Evolutionary conservation across 2,113 vertebrate species (phyloP).

Genomic region (Okapia johnstoni): DNA sequence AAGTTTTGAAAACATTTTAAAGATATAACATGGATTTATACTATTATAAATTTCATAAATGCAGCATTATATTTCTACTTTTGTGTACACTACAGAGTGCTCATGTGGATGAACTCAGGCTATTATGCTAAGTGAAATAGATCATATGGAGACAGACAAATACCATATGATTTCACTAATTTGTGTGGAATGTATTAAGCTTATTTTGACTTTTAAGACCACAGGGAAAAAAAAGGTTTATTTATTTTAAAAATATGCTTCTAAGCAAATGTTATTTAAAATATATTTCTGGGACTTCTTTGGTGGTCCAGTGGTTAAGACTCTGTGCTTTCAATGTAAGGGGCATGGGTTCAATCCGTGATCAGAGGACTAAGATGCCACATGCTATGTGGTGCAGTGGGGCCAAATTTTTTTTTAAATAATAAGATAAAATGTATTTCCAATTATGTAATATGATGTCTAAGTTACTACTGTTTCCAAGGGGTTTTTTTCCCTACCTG

Average conservation of each 20-base stretch:
- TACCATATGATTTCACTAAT: not conserved
- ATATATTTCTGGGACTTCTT: not conserved
- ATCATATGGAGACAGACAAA: not conserved
- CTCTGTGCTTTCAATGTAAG: not conserved
- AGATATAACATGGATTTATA: not conserved
- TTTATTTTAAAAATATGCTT: not conserved
- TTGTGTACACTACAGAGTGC: not conserved
- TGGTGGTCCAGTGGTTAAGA: not conserved
- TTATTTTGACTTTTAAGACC: not conserved
- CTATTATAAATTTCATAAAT: not conserved
- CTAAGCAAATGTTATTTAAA: not conserved
- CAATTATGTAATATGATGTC: not conserved
- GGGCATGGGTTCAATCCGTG: not conserved
- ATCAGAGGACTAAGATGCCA: not conserved
- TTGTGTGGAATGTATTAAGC: not conserved
- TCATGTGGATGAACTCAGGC: not conserved
- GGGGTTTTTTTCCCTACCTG: not conserved
- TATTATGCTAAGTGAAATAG: not conserved
- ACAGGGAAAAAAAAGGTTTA: not conserved
- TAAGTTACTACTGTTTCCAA: not conserved
- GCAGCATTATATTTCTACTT: not conserved
- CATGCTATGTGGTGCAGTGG: not conserved
- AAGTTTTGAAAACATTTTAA: not conserved
- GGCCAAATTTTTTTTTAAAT: not conserved
- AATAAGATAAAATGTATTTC: not conserved